These are phyloP conservation scores for Cyphomyrmex costatus DNA, from an alignment of 1,140 invertebrate genomes.

Conservation along the genomic window DNA sequence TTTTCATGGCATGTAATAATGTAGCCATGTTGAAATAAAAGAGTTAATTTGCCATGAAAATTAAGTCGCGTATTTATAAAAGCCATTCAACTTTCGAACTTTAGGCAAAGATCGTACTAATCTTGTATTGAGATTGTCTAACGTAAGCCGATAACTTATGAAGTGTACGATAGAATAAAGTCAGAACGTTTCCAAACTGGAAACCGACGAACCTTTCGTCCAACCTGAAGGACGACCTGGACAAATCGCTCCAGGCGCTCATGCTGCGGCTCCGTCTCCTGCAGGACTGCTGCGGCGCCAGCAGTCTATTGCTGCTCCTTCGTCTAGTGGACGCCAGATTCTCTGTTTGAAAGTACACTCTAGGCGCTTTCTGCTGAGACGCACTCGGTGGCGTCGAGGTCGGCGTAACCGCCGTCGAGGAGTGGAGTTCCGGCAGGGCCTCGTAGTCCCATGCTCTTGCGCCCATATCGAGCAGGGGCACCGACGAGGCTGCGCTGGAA, in stretches of 20 bases:
- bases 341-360: slow-evolving; percentile 92
- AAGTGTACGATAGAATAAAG: slow-evolving; percentile 10
- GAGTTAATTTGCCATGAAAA: neutral
- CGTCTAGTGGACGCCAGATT: slow-evolving; percentile 88
- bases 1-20: neutral
- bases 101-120: neutral
- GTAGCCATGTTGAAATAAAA: neutral
- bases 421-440: slow-evolving; percentile 86
- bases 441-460: slow-evolving; percentile 87
- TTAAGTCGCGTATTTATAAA: slow-evolving; percentile 2
- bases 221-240: slow-evolving; percentile 92
- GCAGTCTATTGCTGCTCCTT: slow-evolving; percentile 87
- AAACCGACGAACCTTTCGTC: slow-evolving; percentile 90
- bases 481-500: slow-evolving; percentile 80
- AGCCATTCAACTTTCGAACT: neutral
- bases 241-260: slow-evolving; percentile 95
- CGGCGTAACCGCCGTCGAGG: slow-evolving; percentile 82
- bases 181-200: neutral
- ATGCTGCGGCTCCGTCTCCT: slow-evolving; percentile 90
- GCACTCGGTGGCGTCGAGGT: slow-evolving; percentile 82
- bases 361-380: slow-evolving; percentile 80
- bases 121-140: neutral
- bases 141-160: neutral
- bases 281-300: slow-evolving; percentile 83
- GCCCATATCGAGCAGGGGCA: slow-evolving; percentile 83